Evolutionary conservation across 2,797 vertebrate genomes (phyloP), one percentile per base, ranked within the genome.

Genomic region (Zenarchopterus dispar): DNA sequence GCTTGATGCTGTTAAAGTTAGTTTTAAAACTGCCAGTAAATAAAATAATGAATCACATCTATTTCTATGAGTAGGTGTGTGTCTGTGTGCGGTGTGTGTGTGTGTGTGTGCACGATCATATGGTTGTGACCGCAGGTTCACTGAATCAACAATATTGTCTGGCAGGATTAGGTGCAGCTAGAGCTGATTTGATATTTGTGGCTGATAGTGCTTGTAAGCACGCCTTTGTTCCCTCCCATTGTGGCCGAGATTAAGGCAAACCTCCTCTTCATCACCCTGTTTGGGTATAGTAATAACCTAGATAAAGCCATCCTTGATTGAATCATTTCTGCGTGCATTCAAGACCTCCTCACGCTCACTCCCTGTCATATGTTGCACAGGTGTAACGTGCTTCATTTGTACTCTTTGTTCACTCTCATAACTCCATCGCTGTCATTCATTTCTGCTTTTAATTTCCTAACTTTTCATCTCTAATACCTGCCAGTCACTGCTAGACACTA

Each of bases 181-280:
- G 86, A 92, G 91, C 92, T 93, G 93, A 94, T 93, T 93, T 94
- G 93, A 94, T 94, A 94, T 93, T 91, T 93, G 90, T 87, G 82
- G 88, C 89, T 89, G 93, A 94, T 94, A 94, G 88, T 84, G 88
- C 90, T 91, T 91, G 91, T 92, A 94, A 94, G 93, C 91, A 91
- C 62, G 91, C 80, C 86, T 94, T 94, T 93, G 91, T 93, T 93
- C 84, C 82, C 83, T 76, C 91, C 91, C 75, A 94, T 93, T 94
- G 93, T 94, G 88, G 80, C 80, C 59, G 72, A 91, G 93, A 93
- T 94, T 93, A 93, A 93, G 92, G 84, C 84, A 68, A 93, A 90
- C 91, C 91, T 92, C 88, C 91, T 94, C 92, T 93, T 93, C 93
- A 93, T 94, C 92, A 92, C 92, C 77, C 84, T 85, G 91, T 88